Base-by-base conservation (phyloP, 2,113 vertebrate species). In the Pelmatolapia mariae region DNA sequence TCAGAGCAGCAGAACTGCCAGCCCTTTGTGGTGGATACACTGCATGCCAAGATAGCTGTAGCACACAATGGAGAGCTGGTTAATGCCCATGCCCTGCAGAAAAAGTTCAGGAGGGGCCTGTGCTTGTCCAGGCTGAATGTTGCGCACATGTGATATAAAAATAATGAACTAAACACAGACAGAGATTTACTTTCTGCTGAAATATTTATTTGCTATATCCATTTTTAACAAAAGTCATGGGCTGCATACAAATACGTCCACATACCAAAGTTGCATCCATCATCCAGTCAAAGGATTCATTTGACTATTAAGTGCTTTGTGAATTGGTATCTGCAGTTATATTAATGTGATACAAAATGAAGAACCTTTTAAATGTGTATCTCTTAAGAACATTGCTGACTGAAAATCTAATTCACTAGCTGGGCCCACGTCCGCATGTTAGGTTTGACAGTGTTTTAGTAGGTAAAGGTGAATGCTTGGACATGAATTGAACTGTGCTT, bases 1-100 rank as follows among this genome's bases (percentile, higher is more conserved):
- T 99, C 98, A 2, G 99, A 98, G 92, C 96, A 99, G 93, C 98
- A 99, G 96, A 99, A 99, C 93, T 99, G 98, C 93, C 99, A 99
- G 93, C 99, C 99, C 9, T 99, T 99, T 89, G 98, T 99, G 5
- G 99, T 99, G 81, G 99, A 99, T 88, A 99, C 98, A 1, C 97
- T 99, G 85, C 98, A 99, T 10, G 99, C 98, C 80, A 97, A 97
- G 96, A 99, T 99, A 0, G 99, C 98, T 5, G 98, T 99, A 29
- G 98, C 99, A 0, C 99, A 99, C 95, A 99, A 99, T 0, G 99
- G 99, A 7, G 98, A 99, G 93, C 92, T 99, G 24, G 97, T 99
- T 19, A 99, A 99, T 5, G 97, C 99, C 56, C 87, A 93, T 6
- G 97, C 93, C 1, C 94, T 99, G 89, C 95, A 98, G 89, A 98